phyloP scores from a whole-genome alignment of 2,797 vertebrate species.

The Arctocebus calabarensis region DNA sequence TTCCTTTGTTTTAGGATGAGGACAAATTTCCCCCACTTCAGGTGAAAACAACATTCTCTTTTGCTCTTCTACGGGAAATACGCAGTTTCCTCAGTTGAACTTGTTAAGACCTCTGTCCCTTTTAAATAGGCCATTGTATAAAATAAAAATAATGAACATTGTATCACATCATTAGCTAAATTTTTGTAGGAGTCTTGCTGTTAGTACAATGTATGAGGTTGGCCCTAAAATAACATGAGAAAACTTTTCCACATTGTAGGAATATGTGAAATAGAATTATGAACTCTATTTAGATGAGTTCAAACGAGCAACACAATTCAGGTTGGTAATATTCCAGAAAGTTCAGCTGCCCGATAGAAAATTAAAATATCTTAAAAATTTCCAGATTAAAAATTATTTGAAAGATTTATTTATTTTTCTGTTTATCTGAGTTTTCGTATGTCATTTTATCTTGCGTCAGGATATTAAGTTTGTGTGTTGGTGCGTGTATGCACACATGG shows the following conservation, averaged over 20 bases:
- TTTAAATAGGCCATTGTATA: slow-evolving; percentile 6
- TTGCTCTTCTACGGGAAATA: not conserved
- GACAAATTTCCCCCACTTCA: not conserved
- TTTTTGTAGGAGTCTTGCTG: not conserved
- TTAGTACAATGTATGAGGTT: not conserved
- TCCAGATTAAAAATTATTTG: slow-evolving; percentile 65
- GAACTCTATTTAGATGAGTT: slow-evolving; percentile 74
- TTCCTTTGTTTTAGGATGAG: slow-evolving; percentile 13
- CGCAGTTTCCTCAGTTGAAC: not conserved
- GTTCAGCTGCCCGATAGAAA: slow-evolving; percentile 76
- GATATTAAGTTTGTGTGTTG: not conserved
- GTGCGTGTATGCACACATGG: not conserved
- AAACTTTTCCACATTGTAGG: slow-evolving; percentile 63
- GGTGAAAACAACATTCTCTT: not conserved
- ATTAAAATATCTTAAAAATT: slow-evolving; percentile 82
- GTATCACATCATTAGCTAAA: not conserved
- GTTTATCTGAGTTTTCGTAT: slow-evolving; percentile 49
- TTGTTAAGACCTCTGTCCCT: not conserved
- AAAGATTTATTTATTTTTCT: slow-evolving; percentile 67
- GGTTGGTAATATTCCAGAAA: slow-evolving; percentile 79
- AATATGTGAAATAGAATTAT: slow-evolving; percentile 76
- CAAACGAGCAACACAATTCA: slow-evolving; percentile 75
- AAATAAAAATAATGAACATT: slow-evolving; percentile 19
- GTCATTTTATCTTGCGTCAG: slow-evolving; percentile 7
- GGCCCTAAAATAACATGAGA: slow-evolving; percentile 19